Percentiles rank a stretch among this genome's conserved stretches.
These are phyloP conservation scores for Hybos culiciformis DNA, from an alignment of 2,888 invertebrate species.

Conservation along the genomic window DNA sequence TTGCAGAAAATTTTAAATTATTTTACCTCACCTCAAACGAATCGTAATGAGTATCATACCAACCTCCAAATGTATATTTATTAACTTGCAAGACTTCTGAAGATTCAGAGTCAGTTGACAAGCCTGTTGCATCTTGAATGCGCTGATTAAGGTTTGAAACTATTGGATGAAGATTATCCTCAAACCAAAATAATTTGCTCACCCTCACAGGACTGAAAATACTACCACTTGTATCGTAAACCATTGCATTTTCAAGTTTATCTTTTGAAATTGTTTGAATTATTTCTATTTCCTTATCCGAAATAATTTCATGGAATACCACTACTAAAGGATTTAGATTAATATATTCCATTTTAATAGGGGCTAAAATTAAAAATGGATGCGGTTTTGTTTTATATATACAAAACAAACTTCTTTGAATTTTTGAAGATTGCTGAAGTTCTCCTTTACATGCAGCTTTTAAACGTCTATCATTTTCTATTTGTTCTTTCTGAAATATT, in stretches of 20 bases:
- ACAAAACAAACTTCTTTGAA: background rate
- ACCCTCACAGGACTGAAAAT: slow-evolving; percentile 19
- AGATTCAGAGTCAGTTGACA: slow-evolving; percentile 18
- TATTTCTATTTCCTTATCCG: slow-evolving; percentile 21
- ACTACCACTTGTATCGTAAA: slow-evolving; percentile 13
- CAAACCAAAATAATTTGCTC: slow-evolving; percentile 27
- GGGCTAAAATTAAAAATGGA: slow-evolving; percentile 24
- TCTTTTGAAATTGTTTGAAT: slow-evolving; percentile 21
- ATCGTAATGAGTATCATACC: slow-evolving; percentile 27
- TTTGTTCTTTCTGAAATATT: too few species aligned
- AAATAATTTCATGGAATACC: slow-evolving; percentile 25
- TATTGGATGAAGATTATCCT: slow-evolving; percentile 15
- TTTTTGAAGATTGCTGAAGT: too few species aligned
- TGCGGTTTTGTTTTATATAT: background rate
- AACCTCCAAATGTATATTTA: slow-evolving; percentile 30
- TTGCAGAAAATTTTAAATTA: background rate
- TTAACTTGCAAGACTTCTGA: slow-evolving; percentile 27
- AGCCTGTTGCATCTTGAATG: slow-evolving; percentile 26
- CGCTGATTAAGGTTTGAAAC: slow-evolving; percentile 20
- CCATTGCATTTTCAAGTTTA: slow-evolving; percentile 22
- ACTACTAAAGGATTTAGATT: slow-evolving; percentile 26
- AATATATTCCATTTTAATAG: slow-evolving; percentile 27
- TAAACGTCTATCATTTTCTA: too few species aligned
- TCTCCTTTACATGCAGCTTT: too few species aligned
- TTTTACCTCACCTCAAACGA: slow-evolving; percentile 19